Evolutionary conservation across 2,797 vertebrate genomes (phyloP), one percentile per base, ranked within the genome.

Genomic region (Gymnoscopelus microlampas): DNA sequence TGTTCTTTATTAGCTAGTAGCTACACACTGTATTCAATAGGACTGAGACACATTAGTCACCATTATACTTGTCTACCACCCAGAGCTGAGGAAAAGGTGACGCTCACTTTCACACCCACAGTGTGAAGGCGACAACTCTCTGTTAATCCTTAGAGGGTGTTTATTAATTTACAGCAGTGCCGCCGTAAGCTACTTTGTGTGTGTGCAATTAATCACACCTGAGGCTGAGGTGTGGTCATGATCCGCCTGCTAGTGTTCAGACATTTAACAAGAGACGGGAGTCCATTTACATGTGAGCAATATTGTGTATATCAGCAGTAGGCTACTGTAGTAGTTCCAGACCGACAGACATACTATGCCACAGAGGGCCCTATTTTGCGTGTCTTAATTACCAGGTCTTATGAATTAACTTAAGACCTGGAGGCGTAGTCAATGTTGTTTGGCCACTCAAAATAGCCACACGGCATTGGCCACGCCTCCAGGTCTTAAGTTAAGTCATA

Each of bases 41-140:
- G 60, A 53, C 58, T 0, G 50, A 65, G 50, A 39, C 14, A 44
- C 54, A 66, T 69, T 53, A 50, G 65, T 66, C 62, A 39, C 32
- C 3, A 4, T 8, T 44, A 44, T 44, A 10, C 50, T 4, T 0
- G 3, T 50, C 24, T 55, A 56, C 68, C 64, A 54, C 71, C 60
- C 56, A 56, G 70, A 70, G 66, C 66, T 67, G 66, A 66, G 44
- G 61, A 66, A 62, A 29, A 78, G 75, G 72, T 71, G 74, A 60
- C 70, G 51, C 68, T 47, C 62, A 58, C 65, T 70, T 87, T 87
- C 78, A 84, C 86, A 85, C 78, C 79, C 69, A 76, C 73, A 77
- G 78, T 62, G 67, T 79, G 79, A 87, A 85, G 76, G 81, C 15
- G 65, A 75, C 60, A 86, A 77, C 53, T 72, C 59, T 48, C 44